Percentiles rank a stretch among this genome's conserved stretches.
phyloP scores from a whole-genome alignment of 2,888 invertebrate genomes.

The Latheticus oryzae region DNA sequence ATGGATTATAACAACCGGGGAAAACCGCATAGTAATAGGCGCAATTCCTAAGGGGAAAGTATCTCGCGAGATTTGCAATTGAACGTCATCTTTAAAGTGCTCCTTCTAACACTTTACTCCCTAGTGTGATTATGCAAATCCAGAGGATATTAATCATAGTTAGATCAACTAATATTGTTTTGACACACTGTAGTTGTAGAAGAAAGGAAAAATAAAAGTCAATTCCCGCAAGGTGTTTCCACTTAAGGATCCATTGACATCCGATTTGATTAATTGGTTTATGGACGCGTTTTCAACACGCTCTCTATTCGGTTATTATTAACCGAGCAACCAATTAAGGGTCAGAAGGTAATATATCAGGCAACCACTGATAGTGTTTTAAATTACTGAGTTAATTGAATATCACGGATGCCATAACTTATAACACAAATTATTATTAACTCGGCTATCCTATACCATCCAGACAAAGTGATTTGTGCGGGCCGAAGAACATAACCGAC shows the following conservation, averaged over 20 bases:
- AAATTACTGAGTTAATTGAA: constrained; percentile 49
- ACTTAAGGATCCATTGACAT: constrained; percentile 35
- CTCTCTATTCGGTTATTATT: constrained; percentile 45
- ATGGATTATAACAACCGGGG: constrained; percentile 41
- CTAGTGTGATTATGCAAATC: constrained; percentile 32
- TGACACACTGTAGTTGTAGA: constrained; percentile 15
- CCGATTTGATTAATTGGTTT: constrained; percentile 39
- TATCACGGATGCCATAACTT: constrained; percentile 48
- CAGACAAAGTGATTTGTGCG: constrained; percentile 22
- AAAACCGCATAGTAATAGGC: constrained; percentile 36
- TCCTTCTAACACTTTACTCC: neutral
- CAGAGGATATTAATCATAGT: constrained; percentile 12
- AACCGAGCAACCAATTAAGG: constrained; percentile 45
- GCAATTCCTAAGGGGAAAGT: constrained; percentile 32
- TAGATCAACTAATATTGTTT: constrained; percentile 15
- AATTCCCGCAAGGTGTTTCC: constrained; percentile 26
- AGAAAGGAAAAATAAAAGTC: constrained; percentile 11
- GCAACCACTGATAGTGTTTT: constrained; percentile 45
- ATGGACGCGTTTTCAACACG: constrained; percentile 39
- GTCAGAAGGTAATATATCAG: constrained; percentile 49
- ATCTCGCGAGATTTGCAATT: neutral
- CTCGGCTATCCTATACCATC: constrained; percentile 33
- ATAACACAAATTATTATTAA: constrained; percentile 45
- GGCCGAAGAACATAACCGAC: constrained; percentile 12
- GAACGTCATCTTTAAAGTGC: neutral